Conservation (phyloP, 2,888 invertebrate species). For the Agonopterix subpropinquella region DNA sequence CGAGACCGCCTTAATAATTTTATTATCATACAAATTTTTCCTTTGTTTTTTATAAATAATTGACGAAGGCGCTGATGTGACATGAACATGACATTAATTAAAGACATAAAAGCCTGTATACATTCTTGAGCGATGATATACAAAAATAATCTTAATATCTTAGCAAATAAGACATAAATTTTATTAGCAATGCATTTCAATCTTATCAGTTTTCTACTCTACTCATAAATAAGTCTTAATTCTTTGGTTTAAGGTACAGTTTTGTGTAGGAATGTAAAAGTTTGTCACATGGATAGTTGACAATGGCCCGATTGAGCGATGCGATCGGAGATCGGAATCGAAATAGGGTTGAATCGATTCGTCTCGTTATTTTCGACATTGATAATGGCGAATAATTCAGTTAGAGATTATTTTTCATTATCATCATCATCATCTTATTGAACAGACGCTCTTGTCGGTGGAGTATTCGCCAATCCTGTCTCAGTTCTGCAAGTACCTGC, state of each 20-base stretch:
- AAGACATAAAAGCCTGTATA: conserved; percentile 2
- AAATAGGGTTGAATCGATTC: conserved; percentile 10
- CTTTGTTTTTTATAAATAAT: not conserved
- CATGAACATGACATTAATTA: conserved; percentile 11
- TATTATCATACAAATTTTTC: too few species aligned
- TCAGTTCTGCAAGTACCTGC: too few species aligned
- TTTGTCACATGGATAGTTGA: conserved; percentile 11
- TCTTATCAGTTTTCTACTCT: not conserved
- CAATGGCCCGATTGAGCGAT: conserved; percentile 17
- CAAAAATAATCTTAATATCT: not conserved
- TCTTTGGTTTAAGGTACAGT: conserved; percentile 1
- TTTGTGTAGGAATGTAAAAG: conserved; percentile 1
- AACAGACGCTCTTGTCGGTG: too few species aligned
- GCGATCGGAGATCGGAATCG: conserved; percentile 13
- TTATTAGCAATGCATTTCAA: not conserved
- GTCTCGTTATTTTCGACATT: conserved; percentile 15
- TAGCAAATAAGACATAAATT: too few species aligned
- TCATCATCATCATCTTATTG: too few species aligned
- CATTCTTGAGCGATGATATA: not conserved
- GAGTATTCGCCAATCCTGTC: too few species aligned
- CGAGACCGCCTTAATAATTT: too few species aligned
- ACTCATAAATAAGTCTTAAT: not conserved
- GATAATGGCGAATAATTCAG: not conserved
- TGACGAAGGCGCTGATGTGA: conserved; percentile 10
- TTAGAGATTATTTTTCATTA: too few species aligned